Base-by-base conservation (phyloP, 2,888 invertebrate species). In the Mythimna vitellina region DNA sequence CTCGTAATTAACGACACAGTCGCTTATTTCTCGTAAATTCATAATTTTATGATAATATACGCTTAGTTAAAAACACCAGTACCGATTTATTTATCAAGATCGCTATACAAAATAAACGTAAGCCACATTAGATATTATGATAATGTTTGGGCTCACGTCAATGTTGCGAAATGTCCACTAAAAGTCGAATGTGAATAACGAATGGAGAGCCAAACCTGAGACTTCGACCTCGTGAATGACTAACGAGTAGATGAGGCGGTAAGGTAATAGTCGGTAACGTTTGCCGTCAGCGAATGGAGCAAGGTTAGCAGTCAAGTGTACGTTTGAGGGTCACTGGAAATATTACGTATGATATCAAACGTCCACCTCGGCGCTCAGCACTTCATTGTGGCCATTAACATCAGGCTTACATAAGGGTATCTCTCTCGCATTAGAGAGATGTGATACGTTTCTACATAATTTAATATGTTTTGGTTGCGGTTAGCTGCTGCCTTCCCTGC, bases 301-400 rank as follows among this genome's bases (percentile, higher is more conserved):
- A 92, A 93, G 93, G 93, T 92, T 91, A 90, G 87, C 85, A 88
- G 89, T 89, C 90, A 91, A 90, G 90, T 92, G 88, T 91, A 88
- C 87, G 81, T 84, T 84, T 88, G 90, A 91, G 87, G 90, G 91
- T 88, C 92, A 88, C 71, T 88, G 82, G 81, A 85, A 87, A 86
- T 89, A 88, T 89, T 89, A 89, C 87, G 86, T 88, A 88, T 87
- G 81, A 87, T 85, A 83, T 81, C 70, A 66, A 83, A 85, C 82
- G 80, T 88, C 86, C 86, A 85, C 78, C 76, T 80, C 76, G 42
- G 46, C 51, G 56, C 29, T 79, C 38, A 75, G 63, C 60, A 74
- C 73, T 73, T 71, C 63, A 73, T 58, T 56, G 74, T 78, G 58
- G 51, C 64, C 65, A 68, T 69, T 78, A 84, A 66, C 74, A 67